Evolutionary conservation across 1,140 invertebrate species (phyloP).

Genomic region (Megalopta genalis): DNA sequence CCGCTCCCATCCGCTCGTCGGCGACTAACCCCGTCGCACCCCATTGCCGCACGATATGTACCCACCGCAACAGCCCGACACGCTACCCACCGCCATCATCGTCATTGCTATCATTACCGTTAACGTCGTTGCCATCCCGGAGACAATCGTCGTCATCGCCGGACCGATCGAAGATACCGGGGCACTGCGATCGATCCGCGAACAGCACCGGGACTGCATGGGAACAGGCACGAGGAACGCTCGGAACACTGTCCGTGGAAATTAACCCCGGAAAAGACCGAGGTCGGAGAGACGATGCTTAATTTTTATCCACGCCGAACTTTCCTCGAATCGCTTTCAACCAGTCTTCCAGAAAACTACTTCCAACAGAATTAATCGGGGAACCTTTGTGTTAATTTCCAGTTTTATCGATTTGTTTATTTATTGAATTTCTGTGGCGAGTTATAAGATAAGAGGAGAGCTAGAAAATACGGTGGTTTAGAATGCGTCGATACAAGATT

Average conservation of each 20-base stretch:
- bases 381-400: too few relatives aligned
- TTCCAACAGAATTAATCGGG: background rate
- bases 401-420: too few relatives aligned
- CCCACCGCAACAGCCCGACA: conserved; percentile 62
- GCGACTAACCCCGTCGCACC: conserved; percentile 65
- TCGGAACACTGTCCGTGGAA: background rate
- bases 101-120: conserved; percentile 33
- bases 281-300: background rate
- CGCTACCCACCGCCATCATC: conserved; percentile 26
- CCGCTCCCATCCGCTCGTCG: conserved; percentile 76
- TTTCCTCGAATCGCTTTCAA: background rate
- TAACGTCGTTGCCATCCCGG: conserved; percentile 29
- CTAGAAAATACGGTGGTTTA: too few relatives aligned
- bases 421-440: too few relatives aligned
- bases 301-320: background rate
- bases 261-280: background rate
- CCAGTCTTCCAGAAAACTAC: background rate
- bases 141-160: conserved; percentile 31
- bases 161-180: conserved; percentile 15
- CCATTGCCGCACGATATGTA: conserved; percentile 60
- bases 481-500: too few relatives aligned
- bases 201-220: background rate
- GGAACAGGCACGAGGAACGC: too few relatives aligned
- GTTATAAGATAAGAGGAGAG: too few relatives aligned
- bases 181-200: background rate